Evolutionary conservation across 2,888 invertebrate species (phyloP).

Genomic region (Ennomos fuscantarius): DNA sequence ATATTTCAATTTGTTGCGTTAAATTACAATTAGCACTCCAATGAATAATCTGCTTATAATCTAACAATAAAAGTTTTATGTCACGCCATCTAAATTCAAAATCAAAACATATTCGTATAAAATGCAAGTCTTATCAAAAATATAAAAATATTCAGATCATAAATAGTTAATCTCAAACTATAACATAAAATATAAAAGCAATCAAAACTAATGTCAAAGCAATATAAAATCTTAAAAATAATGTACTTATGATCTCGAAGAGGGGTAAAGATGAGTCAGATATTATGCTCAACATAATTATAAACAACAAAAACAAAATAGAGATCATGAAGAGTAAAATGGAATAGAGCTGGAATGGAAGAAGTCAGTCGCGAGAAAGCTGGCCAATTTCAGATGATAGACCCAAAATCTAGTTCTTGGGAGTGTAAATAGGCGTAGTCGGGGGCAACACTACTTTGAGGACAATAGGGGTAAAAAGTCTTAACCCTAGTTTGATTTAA

Average conservation of each 20-base stretch:
- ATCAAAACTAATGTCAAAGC: slow-evolving; percentile 41
- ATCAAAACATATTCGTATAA: slow-evolving; percentile 33
- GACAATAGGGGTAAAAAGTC: too few species aligned
- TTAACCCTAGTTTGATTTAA: too few species aligned
- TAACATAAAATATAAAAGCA: slow-evolving; percentile 28
- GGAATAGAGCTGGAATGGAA: slow-evolving; percentile 47
- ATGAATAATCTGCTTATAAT: slow-evolving; percentile 24
- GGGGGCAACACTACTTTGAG: too few species aligned
- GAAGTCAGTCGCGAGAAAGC: slow-evolving; percentile 25
- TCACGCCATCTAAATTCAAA: slow-evolving; percentile 25
- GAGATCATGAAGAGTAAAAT: slow-evolving; percentile 10
- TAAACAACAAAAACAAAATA: slow-evolving; percentile 7
- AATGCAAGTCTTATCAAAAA: slow-evolving; percentile 37
- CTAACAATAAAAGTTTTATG: slow-evolving; percentile 13
- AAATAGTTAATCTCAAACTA: slow-evolving; percentile 37
- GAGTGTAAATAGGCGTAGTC: too few species aligned
- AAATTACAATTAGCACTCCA: slow-evolving; percentile 28
- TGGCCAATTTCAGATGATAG: slow-evolving; percentile 20
- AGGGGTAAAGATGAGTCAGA: too few species aligned
- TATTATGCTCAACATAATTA: slow-evolving; percentile 6
- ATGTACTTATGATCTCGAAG: slow-evolving; percentile 8
- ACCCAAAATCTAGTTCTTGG: not conserved
- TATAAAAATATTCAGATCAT: slow-evolving; percentile 40
- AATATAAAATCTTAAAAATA: slow-evolving; percentile 15
- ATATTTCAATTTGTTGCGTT: slow-evolving; percentile 28